Conservation (phyloP, 2,113 vertebrate genomes). For the Nesogale talazaci region DNA sequence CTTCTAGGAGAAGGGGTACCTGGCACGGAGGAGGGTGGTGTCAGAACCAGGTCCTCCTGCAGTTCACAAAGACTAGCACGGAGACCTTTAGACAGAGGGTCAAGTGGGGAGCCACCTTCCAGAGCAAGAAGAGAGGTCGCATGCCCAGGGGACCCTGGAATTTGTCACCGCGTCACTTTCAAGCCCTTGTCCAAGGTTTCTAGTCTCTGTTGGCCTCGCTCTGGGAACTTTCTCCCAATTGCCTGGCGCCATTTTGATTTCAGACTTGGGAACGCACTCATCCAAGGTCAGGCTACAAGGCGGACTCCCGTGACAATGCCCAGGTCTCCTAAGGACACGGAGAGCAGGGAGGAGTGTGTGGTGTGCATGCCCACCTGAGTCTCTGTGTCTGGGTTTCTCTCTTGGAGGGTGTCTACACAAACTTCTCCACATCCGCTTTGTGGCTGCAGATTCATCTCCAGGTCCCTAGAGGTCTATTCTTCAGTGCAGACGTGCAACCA, state of each 20-base stretch:
- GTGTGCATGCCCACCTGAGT: neutral
- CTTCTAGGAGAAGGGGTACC: neutral
- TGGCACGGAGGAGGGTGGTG: fast-evolving
- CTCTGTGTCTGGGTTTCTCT: neutral
- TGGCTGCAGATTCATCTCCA: neutral
- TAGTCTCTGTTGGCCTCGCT: neutral
- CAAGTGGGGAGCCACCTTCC: neutral
- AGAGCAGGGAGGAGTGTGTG: too few species aligned
- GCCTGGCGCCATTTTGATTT: neutral
- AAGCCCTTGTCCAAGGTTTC: neutral
- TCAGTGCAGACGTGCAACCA: neutral
- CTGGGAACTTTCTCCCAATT: neutral
- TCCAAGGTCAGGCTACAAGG: neutral
- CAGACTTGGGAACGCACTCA: neutral
- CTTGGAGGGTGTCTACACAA: neutral
- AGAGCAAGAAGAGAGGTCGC: neutral
- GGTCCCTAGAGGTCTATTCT: neutral
- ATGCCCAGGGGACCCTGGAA: neutral
- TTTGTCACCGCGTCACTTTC: neutral
- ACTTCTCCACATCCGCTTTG: neutral
- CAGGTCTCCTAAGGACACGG: neutral
- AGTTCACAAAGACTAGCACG: neutral
- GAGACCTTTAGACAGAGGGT: too few species aligned
- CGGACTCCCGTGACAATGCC: neutral
- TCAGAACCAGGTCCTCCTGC: neutral